Evolutionary conservation across 2,888 invertebrate species (phyloP).

Genomic region (Philaethria dido): DNA sequence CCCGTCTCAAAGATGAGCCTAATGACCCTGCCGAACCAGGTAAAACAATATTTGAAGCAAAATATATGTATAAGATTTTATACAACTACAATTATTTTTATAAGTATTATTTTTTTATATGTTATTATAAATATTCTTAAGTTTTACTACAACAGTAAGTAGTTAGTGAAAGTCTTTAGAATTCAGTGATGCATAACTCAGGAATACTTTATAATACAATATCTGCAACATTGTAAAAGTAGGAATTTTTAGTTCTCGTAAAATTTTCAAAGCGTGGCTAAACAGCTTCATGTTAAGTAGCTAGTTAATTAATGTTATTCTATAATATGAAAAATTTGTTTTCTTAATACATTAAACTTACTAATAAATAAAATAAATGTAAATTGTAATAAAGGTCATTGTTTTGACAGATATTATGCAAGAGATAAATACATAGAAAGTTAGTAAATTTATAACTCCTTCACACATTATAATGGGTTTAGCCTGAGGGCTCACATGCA

Average conservation of each 20-base stretch:
- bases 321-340: too few species aligned
- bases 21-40: conserved; percentile 80
- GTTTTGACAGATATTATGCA: background rate
- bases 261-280: background rate
- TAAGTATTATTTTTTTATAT: too few species aligned
- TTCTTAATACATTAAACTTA: too few species aligned
- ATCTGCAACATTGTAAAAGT: conserved; percentile 8
- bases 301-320: background rate
- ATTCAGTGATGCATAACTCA: conserved; percentile 19
- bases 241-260: background rate
- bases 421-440: conserved; percentile 8
- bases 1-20: conserved; percentile 81
- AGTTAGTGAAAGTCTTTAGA: conserved; percentile 25
- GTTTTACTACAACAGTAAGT: background rate
- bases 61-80: background rate
- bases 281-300: background rate
- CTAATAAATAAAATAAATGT: background rate
- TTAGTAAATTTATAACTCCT: conserved; percentile 8
- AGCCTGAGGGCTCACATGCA: conserved; percentile 15
- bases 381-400: background rate
- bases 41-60: conserved; percentile 42
- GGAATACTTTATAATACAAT: conserved; percentile 3
- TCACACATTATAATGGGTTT: conserved; percentile 10
- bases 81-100: too few species aligned
- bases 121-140: conserved; percentile 5